Base-by-base conservation (phyloP, 2,797 vertebrate species). In the Erethizon dorsatum region DNA sequence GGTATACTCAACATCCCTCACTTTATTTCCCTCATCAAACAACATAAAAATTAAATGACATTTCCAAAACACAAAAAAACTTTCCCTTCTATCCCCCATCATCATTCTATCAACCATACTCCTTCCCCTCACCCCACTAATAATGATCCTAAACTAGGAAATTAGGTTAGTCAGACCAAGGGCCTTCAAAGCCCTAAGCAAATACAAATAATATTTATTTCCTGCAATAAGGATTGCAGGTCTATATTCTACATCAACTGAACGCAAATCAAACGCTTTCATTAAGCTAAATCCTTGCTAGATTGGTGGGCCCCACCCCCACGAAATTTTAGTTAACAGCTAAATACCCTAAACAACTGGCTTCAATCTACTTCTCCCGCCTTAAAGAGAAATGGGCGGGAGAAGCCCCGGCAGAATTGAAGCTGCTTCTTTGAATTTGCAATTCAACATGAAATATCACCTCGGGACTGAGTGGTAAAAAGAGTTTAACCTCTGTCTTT, bases 71-170 rank as follows among this genome's bases (percentile, higher is more conserved):
- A 41, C 24, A 59, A 59, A 83, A 50, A 14, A 0, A 5, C 3
- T 6, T 2, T 13, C 11, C 5, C 1, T 59, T 6, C 4, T 24
- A 3, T 2, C 28, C 52, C 20, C 7, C 1, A 15, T 50, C 7
- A 24, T 57, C 1, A 28, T 47, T 4, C 28, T 47, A 26, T 45
- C 57, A 12, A 31, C 12, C 5, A 28, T 71, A 3, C 5, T 8
- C 1, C 18, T 85, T 14, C 2, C 50, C 0, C 1, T 24, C 6
- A 6, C 52, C 6, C 52, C 4, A 0, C 0, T 1, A 4, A 31
- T 80, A 28, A 0, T 5, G 4, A 20, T 1, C 4, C 2, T 61
- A 12, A 22, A 18, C 8, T 61, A 82, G n/a, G 31, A 41, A 12
- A 63, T 88, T 83, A 83, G 56, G 47, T n/a, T 88, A 94, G 10